Conservation (phyloP, 2,888 invertebrate genomes). For the Agapostemon virescens region DNA sequence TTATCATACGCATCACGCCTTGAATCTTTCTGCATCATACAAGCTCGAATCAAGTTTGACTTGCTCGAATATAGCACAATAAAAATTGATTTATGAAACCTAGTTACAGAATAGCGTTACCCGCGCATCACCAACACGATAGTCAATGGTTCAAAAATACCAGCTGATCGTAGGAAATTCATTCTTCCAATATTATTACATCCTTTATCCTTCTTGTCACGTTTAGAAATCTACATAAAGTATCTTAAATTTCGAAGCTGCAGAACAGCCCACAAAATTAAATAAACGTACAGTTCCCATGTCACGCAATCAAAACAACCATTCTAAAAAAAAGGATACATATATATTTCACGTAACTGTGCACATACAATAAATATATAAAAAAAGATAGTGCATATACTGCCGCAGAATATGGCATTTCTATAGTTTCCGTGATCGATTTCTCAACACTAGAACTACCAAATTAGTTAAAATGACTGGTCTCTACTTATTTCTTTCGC, state of each 20-base stretch:
- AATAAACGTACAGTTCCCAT: too few relatives aligned
- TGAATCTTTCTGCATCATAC: not conserved
- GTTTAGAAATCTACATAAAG: not conserved
- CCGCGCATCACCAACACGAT: not conserved
- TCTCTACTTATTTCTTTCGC: too few relatives aligned
- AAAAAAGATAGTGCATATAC: too few relatives aligned
- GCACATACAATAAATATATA: too few relatives aligned
- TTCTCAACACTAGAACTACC: too few relatives aligned
- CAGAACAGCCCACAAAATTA: not conserved
- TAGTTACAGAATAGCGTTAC: not conserved
- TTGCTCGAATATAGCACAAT: not conserved
- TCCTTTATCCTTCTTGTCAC: not conserved
- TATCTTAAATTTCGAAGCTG: not conserved
- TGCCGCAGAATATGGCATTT: too few relatives aligned
- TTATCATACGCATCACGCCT: too few relatives aligned
- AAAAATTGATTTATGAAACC: constrained; percentile 3
- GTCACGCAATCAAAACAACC: too few relatives aligned
- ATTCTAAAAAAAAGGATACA: too few relatives aligned
- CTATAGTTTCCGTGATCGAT: too few relatives aligned
- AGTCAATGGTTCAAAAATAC: not conserved
- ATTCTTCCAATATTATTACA: not conserved
- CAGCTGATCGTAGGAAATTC: not conserved
- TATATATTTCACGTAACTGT: too few relatives aligned
- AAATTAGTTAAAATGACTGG: too few relatives aligned
- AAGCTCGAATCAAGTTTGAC: not conserved